phyloP scores from a whole-genome alignment of 2,797 vertebrate species.

The Hapalemur alaotrensis region DNA sequence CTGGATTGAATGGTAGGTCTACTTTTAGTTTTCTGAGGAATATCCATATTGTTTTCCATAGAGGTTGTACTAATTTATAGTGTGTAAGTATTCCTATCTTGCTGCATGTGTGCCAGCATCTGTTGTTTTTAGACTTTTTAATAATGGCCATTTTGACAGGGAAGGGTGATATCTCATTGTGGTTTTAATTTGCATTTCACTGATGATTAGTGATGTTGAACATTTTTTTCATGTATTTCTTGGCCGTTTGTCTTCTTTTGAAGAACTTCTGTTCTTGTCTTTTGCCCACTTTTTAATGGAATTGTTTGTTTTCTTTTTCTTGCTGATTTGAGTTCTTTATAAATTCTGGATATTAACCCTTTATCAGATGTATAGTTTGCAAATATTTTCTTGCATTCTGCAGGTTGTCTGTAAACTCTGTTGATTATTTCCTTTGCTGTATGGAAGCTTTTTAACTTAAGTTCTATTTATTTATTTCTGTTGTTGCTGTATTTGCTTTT shows the following conservation, averaged over 20 bases:
- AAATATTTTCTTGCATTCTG: background rate
- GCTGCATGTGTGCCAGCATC: background rate
- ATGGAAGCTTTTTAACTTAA: background rate
- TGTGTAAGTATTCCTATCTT: background rate
- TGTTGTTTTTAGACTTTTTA: background rate
- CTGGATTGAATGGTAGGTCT: background rate
- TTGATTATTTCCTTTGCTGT: background rate
- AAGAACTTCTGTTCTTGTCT: background rate
- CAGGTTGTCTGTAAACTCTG: background rate
- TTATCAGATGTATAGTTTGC: background rate
- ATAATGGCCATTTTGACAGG: background rate
- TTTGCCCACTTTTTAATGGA: background rate
- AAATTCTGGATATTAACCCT: background rate
- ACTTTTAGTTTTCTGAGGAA: background rate
- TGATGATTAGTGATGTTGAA: background rate
- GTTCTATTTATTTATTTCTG: background rate
- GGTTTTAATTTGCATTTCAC: background rate
- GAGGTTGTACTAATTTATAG: background rate
- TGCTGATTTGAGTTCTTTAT: background rate
- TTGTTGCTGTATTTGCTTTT: background rate
- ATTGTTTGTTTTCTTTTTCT: background rate
- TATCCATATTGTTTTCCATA: too few relatives aligned
- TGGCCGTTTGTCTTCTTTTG: background rate
- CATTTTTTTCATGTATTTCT: background rate
- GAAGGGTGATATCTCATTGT: background rate